Conservation (phyloP, 2,888 invertebrate genomes). For the Scaptomyza cyrtandrae region DNA sequence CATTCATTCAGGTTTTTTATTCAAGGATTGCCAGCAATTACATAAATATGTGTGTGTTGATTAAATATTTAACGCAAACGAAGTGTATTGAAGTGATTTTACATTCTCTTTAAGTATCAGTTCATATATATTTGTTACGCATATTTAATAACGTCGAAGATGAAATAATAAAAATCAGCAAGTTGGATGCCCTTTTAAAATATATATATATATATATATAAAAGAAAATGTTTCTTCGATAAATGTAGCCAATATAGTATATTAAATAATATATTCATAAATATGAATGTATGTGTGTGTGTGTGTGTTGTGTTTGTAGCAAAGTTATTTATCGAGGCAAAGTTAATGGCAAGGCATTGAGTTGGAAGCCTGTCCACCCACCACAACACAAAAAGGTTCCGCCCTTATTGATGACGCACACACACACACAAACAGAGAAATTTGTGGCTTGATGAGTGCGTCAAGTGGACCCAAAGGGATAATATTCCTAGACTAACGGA, state of each 20-base stretch:
- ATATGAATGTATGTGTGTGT: neutral
- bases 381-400: conserved; percentile 1
- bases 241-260: neutral
- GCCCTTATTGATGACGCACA: conserved; percentile 60
- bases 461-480: conserved; percentile 71
- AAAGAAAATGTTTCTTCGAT: neutral
- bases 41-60: conserved; percentile 15
- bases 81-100: neutral
- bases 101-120: neutral
- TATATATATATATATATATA: neutral
- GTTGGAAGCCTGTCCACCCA: conserved; percentile 21
- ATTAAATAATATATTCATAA: conserved; percentile 7
- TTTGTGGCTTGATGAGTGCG: conserved; percentile 60
- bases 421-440: conserved; percentile 10
- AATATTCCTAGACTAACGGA: conserved; percentile 59
- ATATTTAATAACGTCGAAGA: too few species aligned
- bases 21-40: neutral
- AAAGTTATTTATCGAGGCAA: conserved; percentile 43
- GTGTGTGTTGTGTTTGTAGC: conserved; percentile 1
- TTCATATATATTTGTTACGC: neutral
- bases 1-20: too few species aligned
- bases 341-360: conserved; percentile 38
- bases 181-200: neutral
- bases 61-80: neutral
- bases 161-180: neutral